Evolutionary conservation across 2,113 vertebrate species (phyloP), one percentile per base, ranked within the genome.

Genomic region (Hippopotamus amphibius): DNA sequence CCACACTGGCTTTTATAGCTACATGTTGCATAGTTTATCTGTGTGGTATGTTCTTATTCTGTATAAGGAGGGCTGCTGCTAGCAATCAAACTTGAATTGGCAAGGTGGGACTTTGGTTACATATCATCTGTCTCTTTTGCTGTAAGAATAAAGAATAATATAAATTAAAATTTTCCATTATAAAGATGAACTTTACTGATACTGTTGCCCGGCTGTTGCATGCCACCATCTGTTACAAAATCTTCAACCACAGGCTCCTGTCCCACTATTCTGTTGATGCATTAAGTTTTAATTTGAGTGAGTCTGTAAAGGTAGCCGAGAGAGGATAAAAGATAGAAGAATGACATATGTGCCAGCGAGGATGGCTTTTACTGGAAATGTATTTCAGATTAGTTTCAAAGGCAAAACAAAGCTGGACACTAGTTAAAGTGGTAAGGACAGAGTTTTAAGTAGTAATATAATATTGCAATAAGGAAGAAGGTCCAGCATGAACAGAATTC

Each of bases 31-130:
- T 43, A 63, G 33, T 92, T 96, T 55, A 30, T 93, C 30, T 76
- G 12, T 68, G 28, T 93, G 57, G 57, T 86, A 11, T 82, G 74
- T 88, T 93, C 95, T 97, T 65, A 77, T 33, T 79, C 90, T 94
- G 69, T 87, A 61, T 10, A 88, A 93, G 79, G 24, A 87, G 22
- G n/a, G 22, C 46, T 79, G 19, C 69, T 90, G 33, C 80, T 88
- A 96, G 57, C 30, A 79, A 33, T 37, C 28, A 43, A 33, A 55
- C 26, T 57, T 76, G 28, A 68, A 59, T 59, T 90, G 93, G 48
- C 69, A 88, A 71, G 22, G 37, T n/a, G 37, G 57, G 37, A 61
- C 53, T 94, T 71, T 48, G 33, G 33, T 96, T 96, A 92, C 28
- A 28, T 83, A 84, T 80, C 37, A 46, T 26, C 48, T 46, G 22